Evolutionary conservation across 2,888 invertebrate species (phyloP).

Genomic region (Salticus scenicus): DNA sequence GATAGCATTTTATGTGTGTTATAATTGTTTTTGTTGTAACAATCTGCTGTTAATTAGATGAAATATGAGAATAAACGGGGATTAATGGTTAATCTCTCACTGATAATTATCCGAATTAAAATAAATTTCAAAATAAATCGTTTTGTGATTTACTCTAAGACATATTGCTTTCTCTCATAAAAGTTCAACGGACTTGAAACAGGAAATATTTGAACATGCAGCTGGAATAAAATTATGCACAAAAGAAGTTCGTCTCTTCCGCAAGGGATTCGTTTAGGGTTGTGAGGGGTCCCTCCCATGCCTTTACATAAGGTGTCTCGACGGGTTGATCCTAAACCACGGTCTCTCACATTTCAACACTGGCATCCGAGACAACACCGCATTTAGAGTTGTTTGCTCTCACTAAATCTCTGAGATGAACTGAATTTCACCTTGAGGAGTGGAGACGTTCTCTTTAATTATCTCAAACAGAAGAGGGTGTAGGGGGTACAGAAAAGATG

Average conservation of each 20-base stretch:
- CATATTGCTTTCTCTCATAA: background rate
- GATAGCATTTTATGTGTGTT: no score
- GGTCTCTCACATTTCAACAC: background rate
- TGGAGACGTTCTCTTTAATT: background rate
- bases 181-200: slow-evolving; percentile 54
- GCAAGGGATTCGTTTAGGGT: background rate
- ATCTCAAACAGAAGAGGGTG: slow-evolving; percentile 29
- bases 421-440: background rate
- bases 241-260: slow-evolving; percentile 42
- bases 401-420: background rate
- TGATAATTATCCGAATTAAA: background rate
- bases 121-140: background rate
- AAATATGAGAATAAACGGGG: no score
- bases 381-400: background rate
- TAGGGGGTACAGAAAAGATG: background rate
- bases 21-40: no score
- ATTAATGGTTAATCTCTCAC: no score
- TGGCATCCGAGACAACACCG: background rate
- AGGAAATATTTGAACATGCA: slow-evolving; percentile 58
- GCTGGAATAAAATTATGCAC: slow-evolving; percentile 12
- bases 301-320: background rate
- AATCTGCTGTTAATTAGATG: no score
- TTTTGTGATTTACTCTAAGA: background rate
- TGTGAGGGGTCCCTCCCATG: background rate
- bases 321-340: background rate